Evolutionary conservation across 2,797 vertebrate genomes (phyloP).

Genomic region (Trichosurus vulpecula): DNA sequence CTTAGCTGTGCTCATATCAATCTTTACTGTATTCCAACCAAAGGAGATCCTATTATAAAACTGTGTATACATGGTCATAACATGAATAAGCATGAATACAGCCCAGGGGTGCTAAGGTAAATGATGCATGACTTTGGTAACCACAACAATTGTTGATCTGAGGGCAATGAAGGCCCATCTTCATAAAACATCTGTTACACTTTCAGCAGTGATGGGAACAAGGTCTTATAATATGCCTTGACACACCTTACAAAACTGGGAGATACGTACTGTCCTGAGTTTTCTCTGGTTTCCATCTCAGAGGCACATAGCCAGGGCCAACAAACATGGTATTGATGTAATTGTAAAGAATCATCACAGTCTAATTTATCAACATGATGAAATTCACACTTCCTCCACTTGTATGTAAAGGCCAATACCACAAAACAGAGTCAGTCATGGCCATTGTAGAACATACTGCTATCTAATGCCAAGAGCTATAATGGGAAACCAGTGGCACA

Average conservation of each 20-base stretch:
- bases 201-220: conserved; percentile 99
- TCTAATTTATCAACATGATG: conserved; percentile 98
- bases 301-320: conserved; percentile 95
- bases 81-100: conserved; percentile 96
- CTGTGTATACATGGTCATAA: conserved; percentile 99
- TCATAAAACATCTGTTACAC: conserved; percentile 99
- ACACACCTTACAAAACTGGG: conserved; percentile 97
- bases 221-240: conserved; percentile 95
- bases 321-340: conserved; percentile 99
- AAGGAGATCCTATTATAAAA: conserved; percentile 98
- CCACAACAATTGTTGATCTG: conserved; percentile 99
- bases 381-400: conserved; percentile 97
- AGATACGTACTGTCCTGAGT: conserved; percentile 91
- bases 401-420: conserved; percentile 98
- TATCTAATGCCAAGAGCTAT: conserved; percentile 96
- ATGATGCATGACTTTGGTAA: conserved; percentile 96
- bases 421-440: conserved; percentile 95
- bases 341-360: conserved; percentile 99
- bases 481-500: conserved; percentile 98
- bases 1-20: conserved; percentile 94
- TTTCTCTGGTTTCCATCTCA: conserved; percentile 95
- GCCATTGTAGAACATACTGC: conserved; percentile 95
- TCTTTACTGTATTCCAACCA: conserved; percentile 98
- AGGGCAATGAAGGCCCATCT: conserved; percentile 99
- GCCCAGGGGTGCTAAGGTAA: conserved; percentile 96